Conservation (phyloP, 2,888 invertebrate genomes). For the Clepsis dumicolana region DNA sequence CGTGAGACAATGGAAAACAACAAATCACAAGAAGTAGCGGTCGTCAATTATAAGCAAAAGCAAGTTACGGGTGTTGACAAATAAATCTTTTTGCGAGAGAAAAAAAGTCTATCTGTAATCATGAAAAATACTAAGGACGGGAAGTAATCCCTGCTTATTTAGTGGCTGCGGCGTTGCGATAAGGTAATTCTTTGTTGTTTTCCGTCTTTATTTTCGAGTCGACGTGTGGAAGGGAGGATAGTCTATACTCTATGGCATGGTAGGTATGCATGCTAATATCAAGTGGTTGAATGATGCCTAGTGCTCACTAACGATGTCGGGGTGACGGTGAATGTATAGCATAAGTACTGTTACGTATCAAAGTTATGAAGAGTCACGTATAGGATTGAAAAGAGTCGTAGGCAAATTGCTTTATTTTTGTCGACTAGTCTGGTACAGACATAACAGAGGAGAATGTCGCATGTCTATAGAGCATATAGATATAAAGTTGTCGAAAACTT, state of each 20-base stretch:
- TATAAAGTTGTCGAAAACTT: not conserved
- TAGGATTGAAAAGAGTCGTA: constrained; percentile 5
- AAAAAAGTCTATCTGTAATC: constrained; percentile 16
- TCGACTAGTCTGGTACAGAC: not conserved
- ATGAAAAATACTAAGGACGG: constrained; percentile 38
- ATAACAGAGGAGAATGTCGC: not conserved
- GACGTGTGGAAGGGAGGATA: constrained; percentile 42
- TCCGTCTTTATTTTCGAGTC: constrained; percentile 43
- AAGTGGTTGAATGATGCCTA: constrained; percentile 59
- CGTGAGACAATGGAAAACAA: not conserved
- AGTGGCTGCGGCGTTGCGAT: constrained; percentile 48
- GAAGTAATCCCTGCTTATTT: constrained; percentile 34
- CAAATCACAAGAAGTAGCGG: constrained; percentile 16
- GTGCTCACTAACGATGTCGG: constrained; percentile 61
- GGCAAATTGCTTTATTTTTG: not conserved
- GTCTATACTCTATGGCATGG: constrained; percentile 6
- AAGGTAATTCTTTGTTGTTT: constrained; percentile 45
- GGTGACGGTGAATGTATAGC: constrained; percentile 52
- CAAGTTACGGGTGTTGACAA: constrained; percentile 16
- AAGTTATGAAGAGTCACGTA: constrained; percentile 35
- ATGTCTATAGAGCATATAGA: not conserved
- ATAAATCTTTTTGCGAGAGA: constrained; percentile 13
- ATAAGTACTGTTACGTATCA: constrained; percentile 29
- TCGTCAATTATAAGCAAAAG: constrained; percentile 27
- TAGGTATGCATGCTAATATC: constrained; percentile 59